Conservation (phyloP, 1,140 invertebrate species). For the Trachymyrmex cornetzi region DNA sequence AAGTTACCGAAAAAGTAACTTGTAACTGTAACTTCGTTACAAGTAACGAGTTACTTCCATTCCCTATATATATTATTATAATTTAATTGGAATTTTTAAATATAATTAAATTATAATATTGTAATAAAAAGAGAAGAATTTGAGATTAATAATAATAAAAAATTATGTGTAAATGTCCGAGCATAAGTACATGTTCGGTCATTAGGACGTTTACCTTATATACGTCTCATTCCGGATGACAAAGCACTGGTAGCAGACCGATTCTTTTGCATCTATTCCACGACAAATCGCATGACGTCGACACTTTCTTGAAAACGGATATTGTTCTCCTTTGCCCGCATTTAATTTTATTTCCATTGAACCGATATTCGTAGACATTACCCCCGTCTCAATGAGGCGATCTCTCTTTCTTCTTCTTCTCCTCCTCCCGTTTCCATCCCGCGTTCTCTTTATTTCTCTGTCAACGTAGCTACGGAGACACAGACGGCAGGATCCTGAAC, state of each 20-base stretch:
- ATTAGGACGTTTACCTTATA: no score
- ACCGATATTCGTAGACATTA: constrained; percentile 33
- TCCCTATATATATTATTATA: no score
- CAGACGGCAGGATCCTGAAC: constrained; percentile 71
- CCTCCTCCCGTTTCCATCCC: not conserved
- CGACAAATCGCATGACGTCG: constrained; percentile 29
- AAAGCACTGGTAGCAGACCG: not conserved
- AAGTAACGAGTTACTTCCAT: no score
- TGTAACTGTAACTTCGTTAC: no score
- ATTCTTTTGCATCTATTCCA: not conserved
- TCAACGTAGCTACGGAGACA: constrained; percentile 64
- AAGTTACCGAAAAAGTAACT: no score
- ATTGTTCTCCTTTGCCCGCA: constrained; percentile 44
- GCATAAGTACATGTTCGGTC: no score
- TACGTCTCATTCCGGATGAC: not conserved
- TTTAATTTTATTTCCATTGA: constrained; percentile 47
- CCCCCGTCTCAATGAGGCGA: constrained; percentile 26
- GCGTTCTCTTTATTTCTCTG: constrained; percentile 69
- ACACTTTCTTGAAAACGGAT: constrained; percentile 49
- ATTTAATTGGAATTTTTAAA: no score
- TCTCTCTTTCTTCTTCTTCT: constrained; percentile 30
- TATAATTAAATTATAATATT: no score
- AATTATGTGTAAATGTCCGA: no score
- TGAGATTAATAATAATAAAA: no score
- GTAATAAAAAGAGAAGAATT: no score